A percentile compares a stretch with the other conserved stretches of the same genome.
Conservation (phyloP, 2,113 vertebrate genomes). For the Aldabrachelys gigantea region DNA sequence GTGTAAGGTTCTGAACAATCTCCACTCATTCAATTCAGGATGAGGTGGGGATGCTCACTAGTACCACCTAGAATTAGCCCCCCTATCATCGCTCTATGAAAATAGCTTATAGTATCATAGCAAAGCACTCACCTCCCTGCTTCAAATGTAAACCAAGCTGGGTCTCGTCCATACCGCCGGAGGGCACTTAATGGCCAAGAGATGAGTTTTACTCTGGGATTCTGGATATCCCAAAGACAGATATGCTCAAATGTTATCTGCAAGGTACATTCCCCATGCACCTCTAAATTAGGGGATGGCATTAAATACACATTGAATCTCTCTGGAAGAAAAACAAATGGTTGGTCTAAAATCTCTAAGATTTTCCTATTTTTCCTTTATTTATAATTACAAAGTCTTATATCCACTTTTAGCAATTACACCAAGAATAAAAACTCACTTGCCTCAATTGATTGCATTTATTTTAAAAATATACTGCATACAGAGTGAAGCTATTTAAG, state of each 20-base stretch:
- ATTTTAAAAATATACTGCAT: not conserved
- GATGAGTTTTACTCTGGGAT: constrained; percentile 84
- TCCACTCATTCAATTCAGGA: accelerated
- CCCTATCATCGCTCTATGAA: not conserved
- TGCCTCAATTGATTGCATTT: not conserved
- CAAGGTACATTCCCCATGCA: constrained; percentile 88
- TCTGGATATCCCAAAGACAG: constrained; percentile 86
- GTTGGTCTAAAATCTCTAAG: constrained; percentile 80
- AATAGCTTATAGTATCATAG: accelerated
- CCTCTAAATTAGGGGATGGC: constrained; percentile 88
- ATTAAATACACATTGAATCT: constrained; percentile 90
- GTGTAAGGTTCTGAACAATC: accelerated
- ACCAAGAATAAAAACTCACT: not conserved
- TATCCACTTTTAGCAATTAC: not conserved
- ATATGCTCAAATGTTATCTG: constrained; percentile 88
- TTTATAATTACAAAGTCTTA: not conserved
- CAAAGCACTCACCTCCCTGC: constrained; percentile 81
- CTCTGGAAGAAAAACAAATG: constrained; percentile 87
- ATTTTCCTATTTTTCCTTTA: constrained; percentile 59
- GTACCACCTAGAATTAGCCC: not conserved
- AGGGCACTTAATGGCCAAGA: constrained; percentile 87
- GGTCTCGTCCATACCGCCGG: constrained; percentile 84
- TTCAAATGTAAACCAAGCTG: constrained; percentile 89
- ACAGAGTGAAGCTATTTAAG: not conserved
- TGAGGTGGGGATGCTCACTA: not conserved